These are phyloP conservation scores for Eidolon helvum DNA, from an alignment of 2,113 vertebrate species.

Conservation along the genomic window DNA sequence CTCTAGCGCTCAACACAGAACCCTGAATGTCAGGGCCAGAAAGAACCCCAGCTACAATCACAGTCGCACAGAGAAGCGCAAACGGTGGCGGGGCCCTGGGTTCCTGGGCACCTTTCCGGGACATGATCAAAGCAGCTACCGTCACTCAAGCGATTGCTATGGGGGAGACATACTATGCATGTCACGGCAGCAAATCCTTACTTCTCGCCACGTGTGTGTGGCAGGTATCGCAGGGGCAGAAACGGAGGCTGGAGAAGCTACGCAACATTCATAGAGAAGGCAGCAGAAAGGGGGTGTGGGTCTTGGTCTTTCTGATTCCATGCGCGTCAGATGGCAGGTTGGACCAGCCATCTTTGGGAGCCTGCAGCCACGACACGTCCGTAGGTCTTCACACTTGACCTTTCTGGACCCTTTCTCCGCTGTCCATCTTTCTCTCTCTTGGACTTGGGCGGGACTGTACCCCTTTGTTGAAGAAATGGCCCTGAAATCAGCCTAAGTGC, in stretches of 20 bases:
- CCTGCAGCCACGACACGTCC: accelerated
- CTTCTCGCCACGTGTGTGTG: too few species aligned
- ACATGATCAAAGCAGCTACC: neutral
- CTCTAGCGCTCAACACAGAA: neutral
- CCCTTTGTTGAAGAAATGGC: neutral
- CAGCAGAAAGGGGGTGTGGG: neutral
- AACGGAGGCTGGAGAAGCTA: neutral
- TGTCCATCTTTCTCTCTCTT: neutral
- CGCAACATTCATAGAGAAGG: neutral
- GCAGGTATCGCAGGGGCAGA: neutral
- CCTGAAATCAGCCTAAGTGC: neutral
- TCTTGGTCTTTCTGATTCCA: neutral
- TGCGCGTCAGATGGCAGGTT: neutral
- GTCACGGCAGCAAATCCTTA: neutral
- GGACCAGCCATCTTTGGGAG: neutral
- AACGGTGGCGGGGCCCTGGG: neutral
- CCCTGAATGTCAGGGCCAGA: too few species aligned
- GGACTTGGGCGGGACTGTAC: neutral
- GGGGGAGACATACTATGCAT: neutral
- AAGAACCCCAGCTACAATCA: neutral
- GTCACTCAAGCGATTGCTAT: neutral
- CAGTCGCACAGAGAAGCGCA: neutral
- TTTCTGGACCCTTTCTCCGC: neutral
- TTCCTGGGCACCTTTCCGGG: neutral
- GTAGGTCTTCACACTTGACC: neutral